Conservation (phyloP, 2,888 invertebrate genomes). For the Schrankia costaestrigalis region DNA sequence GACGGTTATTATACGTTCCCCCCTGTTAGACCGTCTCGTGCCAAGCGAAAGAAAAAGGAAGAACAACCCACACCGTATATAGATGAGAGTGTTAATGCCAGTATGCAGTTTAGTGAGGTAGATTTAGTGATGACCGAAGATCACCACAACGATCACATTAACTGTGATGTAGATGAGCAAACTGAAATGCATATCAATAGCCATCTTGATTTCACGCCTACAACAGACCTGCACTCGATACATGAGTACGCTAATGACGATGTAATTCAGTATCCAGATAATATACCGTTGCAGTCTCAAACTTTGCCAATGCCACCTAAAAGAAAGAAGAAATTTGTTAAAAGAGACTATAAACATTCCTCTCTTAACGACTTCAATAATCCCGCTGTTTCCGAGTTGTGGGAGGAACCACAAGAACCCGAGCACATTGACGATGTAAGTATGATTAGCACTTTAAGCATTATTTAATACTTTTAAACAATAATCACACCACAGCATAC, state of each 20-base stretch:
- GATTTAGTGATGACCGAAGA: conserved; percentile 74
- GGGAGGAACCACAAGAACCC: conserved; percentile 51
- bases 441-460: too few relatives aligned
- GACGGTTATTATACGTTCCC: conserved; percentile 78
- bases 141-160: conserved; percentile 55
- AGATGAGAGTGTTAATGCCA: conserved; percentile 65
- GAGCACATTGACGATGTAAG: conserved; percentile 66
- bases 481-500: too few relatives aligned
- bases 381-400: conserved; percentile 41
- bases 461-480: too few relatives aligned
- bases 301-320: conserved; percentile 74
- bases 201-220: conserved; percentile 59
- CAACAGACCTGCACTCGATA: conserved; percentile 62
- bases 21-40: conserved; percentile 79
- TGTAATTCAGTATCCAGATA: conserved; percentile 77
- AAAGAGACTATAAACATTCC: conserved; percentile 55
- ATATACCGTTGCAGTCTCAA: conserved; percentile 64
- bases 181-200: conserved; percentile 46
- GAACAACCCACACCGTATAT: conserved; percentile 62
- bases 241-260: conserved; percentile 75
- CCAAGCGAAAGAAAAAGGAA: conserved; percentile 74
- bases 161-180: conserved; percentile 32
- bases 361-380: conserved; percentile 63
- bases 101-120: conserved; percentile 71
- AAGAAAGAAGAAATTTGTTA: conserved; percentile 57